Percentiles rank a stretch among this genome's conserved stretches.
phyloP scores from a whole-genome alignment of 2,888 invertebrate species.

The Nomada goodeniana region DNA sequence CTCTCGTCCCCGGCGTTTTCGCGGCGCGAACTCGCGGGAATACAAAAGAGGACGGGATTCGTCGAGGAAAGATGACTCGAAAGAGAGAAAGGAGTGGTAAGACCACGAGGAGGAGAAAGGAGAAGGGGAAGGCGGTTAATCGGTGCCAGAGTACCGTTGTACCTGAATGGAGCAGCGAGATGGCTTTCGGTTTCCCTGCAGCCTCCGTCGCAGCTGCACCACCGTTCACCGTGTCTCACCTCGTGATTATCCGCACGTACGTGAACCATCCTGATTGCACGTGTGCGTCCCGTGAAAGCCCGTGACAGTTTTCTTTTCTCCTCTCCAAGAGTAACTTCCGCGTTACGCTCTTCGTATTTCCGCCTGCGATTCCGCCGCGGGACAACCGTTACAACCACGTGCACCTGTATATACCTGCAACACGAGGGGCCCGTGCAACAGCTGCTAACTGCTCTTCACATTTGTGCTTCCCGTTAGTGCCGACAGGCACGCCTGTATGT shows the following conservation, averaged over 20 bases:
- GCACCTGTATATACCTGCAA: slow-evolving; percentile 35
- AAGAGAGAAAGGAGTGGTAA: slow-evolving; percentile 60
- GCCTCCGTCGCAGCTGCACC: slow-evolving; percentile 65
- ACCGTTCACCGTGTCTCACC: neutral
- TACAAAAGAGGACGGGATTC: slow-evolving; percentile 55
- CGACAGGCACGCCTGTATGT: neutral
- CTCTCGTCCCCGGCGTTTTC: neutral
- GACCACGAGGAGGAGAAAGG: slow-evolving; percentile 54
- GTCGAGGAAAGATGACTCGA: slow-evolving; percentile 39
- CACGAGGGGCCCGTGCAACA: slow-evolving; percentile 28
- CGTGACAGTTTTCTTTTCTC: slow-evolving; percentile 48
- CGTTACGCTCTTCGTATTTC: slow-evolving; percentile 18
- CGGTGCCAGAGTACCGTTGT: slow-evolving; percentile 86
- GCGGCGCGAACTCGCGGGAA: slow-evolving; percentile 11
- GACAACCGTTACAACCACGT: slow-evolving; percentile 37
- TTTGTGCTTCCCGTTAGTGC: neutral
- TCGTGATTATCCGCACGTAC: slow-evolving; percentile 11
- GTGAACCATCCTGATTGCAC: slow-evolving; percentile 32
- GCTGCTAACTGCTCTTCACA: slow-evolving; percentile 47
- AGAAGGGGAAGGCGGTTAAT: slow-evolving; percentile 77
- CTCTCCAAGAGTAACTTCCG: neutral
- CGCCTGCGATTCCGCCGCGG: slow-evolving; percentile 32
- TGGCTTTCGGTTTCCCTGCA: slow-evolving; percentile 77
- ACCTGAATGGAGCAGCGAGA: slow-evolving; percentile 83
- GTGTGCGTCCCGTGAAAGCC: slow-evolving; percentile 35